phyloP scores from a whole-genome alignment of 2,888 invertebrate genomes.

The Sinentomon sp. region DNA sequence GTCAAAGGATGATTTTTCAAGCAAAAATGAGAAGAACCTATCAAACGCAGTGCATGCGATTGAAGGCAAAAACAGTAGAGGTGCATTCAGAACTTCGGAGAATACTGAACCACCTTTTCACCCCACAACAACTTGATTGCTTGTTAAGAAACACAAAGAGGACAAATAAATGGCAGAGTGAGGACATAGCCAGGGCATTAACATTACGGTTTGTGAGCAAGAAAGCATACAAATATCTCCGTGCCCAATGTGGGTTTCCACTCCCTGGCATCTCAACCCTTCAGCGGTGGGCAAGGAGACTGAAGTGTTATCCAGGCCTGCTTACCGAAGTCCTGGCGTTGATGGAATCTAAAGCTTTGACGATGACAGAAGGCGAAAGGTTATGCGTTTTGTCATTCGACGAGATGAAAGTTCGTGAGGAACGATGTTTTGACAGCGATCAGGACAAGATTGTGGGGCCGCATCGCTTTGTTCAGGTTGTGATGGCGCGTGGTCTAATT shows the following conservation, averaged over 20 bases:
- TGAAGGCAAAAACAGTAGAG: no score
- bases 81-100: neutral
- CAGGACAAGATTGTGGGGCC: slow-evolving; percentile 9
- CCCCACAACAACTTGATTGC: neutral
- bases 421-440: slow-evolving; percentile 1
- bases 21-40: no score
- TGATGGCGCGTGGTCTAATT: slow-evolving; percentile 7
- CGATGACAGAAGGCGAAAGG: neutral
- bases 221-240: neutral
- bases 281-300: slow-evolving; percentile 3
- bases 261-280: slow-evolving; percentile 6
- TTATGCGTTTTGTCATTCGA: slow-evolving; percentile 8
- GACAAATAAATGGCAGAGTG: neutral
- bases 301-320: slow-evolving; percentile 5
- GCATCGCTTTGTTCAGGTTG: slow-evolving; percentile 7
- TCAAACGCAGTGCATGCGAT: no score
- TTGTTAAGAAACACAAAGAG: neutral
- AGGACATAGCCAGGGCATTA: slow-evolving; percentile 3
- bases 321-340: slow-evolving; percentile 1
- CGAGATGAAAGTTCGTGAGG: slow-evolving; percentile 8
- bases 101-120: neutral
- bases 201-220: slow-evolving; percentile 2
- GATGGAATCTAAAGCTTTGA: slow-evolving; percentile 2
- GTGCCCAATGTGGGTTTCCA: neutral
- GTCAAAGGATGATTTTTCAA: no score